Evolutionary conservation across 2,797 vertebrate genomes (phyloP).

Genomic region (Silurus lanzhouensis): DNA sequence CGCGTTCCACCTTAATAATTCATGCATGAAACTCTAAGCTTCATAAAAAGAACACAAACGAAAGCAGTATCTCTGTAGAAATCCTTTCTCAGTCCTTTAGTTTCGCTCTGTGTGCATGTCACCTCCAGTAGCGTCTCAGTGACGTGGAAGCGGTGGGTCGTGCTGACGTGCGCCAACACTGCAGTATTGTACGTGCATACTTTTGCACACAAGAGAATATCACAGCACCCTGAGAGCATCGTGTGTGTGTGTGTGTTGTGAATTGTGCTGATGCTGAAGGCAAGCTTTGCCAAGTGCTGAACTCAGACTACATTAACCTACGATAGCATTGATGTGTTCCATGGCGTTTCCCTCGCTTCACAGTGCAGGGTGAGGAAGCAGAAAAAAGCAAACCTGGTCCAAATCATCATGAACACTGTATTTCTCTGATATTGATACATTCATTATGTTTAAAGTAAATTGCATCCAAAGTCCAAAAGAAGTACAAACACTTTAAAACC

Average conservation of each 20-base stretch:
- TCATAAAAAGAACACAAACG: constrained; percentile 5
- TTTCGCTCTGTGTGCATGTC: background rate
- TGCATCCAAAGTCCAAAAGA: background rate
- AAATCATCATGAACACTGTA: background rate
- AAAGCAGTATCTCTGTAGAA: background rate
- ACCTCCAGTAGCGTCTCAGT: constrained; percentile 43
- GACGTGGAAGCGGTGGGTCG: constrained; percentile 62
- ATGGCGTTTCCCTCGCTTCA: background rate
- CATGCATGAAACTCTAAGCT: constrained; percentile 10
- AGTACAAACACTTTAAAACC: background rate
- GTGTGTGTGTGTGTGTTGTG: constrained; percentile 57
- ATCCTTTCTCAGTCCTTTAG: constrained; percentile 6
- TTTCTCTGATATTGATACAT: background rate
- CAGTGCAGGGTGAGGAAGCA: background rate
- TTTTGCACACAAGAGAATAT: constrained; percentile 48
- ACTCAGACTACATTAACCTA: constrained; percentile 64
- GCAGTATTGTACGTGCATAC: constrained; percentile 63
- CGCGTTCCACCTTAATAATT: constrained; percentile 15
- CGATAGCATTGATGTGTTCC: constrained; percentile 11
- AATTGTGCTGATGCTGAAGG: constrained; percentile 61
- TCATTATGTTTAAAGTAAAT: background rate
- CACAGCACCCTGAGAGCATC: constrained; percentile 65
- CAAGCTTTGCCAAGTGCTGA: constrained; percentile 69
- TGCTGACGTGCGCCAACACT: constrained; percentile 63
- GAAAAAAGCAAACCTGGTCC: background rate